Conservation (phyloP, 2,113 vertebrate species). For the Cichladusa arquata region DNA sequence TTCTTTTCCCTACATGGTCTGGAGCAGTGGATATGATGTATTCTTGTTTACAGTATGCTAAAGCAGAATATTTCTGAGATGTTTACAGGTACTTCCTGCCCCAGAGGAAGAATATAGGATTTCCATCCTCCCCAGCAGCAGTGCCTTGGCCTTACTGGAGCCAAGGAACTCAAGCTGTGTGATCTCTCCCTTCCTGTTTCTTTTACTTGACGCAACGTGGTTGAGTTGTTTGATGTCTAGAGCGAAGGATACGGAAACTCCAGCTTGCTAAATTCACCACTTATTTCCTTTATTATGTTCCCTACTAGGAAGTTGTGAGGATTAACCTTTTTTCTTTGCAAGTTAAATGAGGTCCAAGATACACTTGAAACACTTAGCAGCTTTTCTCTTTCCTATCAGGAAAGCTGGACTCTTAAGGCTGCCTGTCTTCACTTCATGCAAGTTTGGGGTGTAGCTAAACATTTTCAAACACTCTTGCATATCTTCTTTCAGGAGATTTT, state of each 20-base stretch:
- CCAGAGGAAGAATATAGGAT: constrained; percentile 73
- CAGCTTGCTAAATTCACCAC: constrained; percentile 59
- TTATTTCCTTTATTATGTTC: constrained; percentile 70
- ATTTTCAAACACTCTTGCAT: not conserved
- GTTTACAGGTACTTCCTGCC: constrained; percentile 74
- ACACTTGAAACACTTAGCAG: not conserved
- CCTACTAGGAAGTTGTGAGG: constrained; percentile 27
- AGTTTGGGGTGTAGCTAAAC: not conserved
- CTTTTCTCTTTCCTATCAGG: not conserved
- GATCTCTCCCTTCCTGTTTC: constrained; percentile 77
- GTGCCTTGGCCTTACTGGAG: constrained; percentile 64
- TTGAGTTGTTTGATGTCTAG: constrained; percentile 73
- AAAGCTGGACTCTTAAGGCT: not conserved
- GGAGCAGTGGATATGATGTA: constrained; percentile 54
- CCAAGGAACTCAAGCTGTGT: constrained; percentile 68
- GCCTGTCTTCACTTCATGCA: not conserved
- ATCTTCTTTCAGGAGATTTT: not conserved
- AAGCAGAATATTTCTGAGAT: constrained; percentile 66
- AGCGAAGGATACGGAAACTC: constrained; percentile 66
- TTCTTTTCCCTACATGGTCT: constrained; percentile 56
- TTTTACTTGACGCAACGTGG: constrained; percentile 69
- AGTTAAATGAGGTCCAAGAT: not conserved
- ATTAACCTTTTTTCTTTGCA: not conserved
- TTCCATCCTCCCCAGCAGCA: constrained; percentile 70
- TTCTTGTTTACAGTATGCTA: constrained; percentile 64